Base-by-base conservation (phyloP, 2,797 vertebrate species). In the Smutsia gigantea region DNA sequence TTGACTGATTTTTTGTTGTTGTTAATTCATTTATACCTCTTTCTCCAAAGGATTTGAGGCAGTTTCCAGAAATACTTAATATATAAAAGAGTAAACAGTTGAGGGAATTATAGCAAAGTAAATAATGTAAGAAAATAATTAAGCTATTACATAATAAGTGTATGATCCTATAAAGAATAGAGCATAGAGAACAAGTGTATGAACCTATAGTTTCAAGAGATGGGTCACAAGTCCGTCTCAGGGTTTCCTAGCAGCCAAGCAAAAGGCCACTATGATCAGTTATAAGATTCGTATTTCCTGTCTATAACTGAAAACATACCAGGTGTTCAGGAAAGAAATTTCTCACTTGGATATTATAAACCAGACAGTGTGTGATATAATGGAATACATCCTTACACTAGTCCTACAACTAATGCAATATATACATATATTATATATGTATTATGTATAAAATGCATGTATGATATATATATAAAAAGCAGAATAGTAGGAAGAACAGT, bases 21-120 rank as follows among this genome's bases (percentile, higher is more conserved):
- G 64, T 10, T 46, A 46, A 46, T 46, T 92, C 19, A 84, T 94
- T 64, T 90, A 84, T 69, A 86, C 31, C 34, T 89, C 81, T 83
- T 74, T 89, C 21, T 94, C 49, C 27, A 37, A 68, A 78, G 46
- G 29, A 85, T 93, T 96, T 95, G 88, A 93, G 46, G 37, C 57
- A 86, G 39, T 95, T 93, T 92, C 53, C 66, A 91, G 84, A 97
- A 95, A 63, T 85, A 64, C 27, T 66, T 96, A 79, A 84, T 29
- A 68, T 39, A 77, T 42, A 68, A 87, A 94, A 61, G 8, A 66
- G 49, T 90, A 68, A 90, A 77, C 23, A 93, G 42, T 72, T 85
- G 13, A 84, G 14, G n/a, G 17, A 97, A 88, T 95, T 94, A 85
- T 3, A 90, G 68, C 84, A 84, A 90, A 95, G 63, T 63, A 53